phyloP scores from a whole-genome alignment of 1,140 invertebrate genomes.

The Drosophila bocqueti region DNA sequence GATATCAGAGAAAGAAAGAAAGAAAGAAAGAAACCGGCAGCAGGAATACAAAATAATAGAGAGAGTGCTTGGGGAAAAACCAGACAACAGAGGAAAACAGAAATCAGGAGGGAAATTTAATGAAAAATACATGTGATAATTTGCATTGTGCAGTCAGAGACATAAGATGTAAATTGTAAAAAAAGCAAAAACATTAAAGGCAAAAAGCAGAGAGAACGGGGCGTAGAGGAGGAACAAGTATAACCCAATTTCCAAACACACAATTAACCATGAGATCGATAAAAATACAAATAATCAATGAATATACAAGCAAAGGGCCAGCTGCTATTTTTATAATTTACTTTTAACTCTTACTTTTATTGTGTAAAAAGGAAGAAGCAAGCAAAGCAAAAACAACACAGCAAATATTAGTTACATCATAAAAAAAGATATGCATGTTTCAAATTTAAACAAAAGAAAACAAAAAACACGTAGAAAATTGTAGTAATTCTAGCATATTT shows the following conservation, averaged over 20 bases:
- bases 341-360: slow-evolving; percentile 54
- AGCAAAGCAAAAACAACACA: slow-evolving; percentile 16
- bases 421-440: slow-evolving; percentile 65
- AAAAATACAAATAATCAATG: slow-evolving; percentile 39
- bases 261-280: slow-evolving; percentile 25
- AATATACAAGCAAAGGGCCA: slow-evolving; percentile 40
- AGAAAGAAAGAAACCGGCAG: slow-evolving; percentile 18
- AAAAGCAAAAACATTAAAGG: slow-evolving; percentile 33
- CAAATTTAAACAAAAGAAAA: slow-evolving; percentile 46
- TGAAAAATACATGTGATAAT: slow-evolving; percentile 79
- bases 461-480: slow-evolving; percentile 61
- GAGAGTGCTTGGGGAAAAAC: slow-evolving; percentile 44
- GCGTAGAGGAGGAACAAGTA: slow-evolving; percentile 26
- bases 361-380: slow-evolving; percentile 29
- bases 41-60: slow-evolving; percentile 17
- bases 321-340: slow-evolving; percentile 74
- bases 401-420: slow-evolving; percentile 59
- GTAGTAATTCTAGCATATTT: slow-evolving; percentile 64
- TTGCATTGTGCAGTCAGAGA: slow-evolving; percentile 82
- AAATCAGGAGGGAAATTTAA: slow-evolving; percentile 45
- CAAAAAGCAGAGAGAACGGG: slow-evolving; percentile 8
- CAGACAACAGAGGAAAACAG: slow-evolving; percentile 2
- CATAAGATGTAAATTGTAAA: slow-evolving; percentile 80
- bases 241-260: slow-evolving; percentile 59
- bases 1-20: slow-evolving; percentile 7